Evolutionary conservation across 2,113 vertebrate species (phyloP).

Genomic region (Chaetodon auriga): DNA sequence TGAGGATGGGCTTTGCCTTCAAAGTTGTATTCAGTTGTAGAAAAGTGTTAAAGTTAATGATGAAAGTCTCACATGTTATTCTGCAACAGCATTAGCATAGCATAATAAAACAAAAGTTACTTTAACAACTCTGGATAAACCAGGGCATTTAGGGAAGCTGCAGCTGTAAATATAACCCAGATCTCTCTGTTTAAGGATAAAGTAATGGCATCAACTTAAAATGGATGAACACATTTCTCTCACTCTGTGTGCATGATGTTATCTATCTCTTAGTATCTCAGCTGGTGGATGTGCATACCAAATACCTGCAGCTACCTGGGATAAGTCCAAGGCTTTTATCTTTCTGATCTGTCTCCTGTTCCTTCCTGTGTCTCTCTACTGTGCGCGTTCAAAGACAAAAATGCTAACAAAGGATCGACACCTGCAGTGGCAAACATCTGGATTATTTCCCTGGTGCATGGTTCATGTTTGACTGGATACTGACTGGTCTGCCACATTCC

Average conservation of each 20-base stretch:
- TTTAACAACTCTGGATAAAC: slow-evolving; percentile 11
- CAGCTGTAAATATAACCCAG: slow-evolving; percentile 7
- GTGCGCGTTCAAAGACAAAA: slow-evolving; percentile 29
- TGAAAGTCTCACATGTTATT: slow-evolving; percentile 40
- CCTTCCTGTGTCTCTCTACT: slow-evolving; percentile 15
- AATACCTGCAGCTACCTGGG: slow-evolving; percentile 41
- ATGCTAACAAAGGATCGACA: slow-evolving; percentile 23
- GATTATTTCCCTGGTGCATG: slow-evolving; percentile 40
- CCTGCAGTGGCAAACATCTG: slow-evolving; percentile 37
- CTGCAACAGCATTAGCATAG: slow-evolving; percentile 27
- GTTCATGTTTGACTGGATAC: slow-evolving; percentile 41
- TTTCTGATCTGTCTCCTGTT: slow-evolving; percentile 13
- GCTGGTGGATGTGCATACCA: slow-evolving; percentile 51
- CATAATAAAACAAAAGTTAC: slow-evolving; percentile 11
- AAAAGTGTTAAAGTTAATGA: slow-evolving; percentile 40
- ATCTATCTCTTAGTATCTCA: slow-evolving; percentile 42
- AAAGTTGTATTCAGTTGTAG: slow-evolving; percentile 29
- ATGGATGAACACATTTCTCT: slow-evolving; percentile 24
- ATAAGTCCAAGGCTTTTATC: slow-evolving; percentile 33
- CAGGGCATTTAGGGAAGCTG: background rate
- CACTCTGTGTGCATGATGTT: slow-evolving; percentile 31
- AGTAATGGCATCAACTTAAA: slow-evolving; percentile 24
- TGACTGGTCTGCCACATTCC: slow-evolving; percentile 9
- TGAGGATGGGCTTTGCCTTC: slow-evolving; percentile 27
- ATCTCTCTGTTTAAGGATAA: slow-evolving; percentile 18